Evolutionary conservation across 2,113 vertebrate species (phyloP).

Genomic region (Aphelocoma coerulescens): DNA sequence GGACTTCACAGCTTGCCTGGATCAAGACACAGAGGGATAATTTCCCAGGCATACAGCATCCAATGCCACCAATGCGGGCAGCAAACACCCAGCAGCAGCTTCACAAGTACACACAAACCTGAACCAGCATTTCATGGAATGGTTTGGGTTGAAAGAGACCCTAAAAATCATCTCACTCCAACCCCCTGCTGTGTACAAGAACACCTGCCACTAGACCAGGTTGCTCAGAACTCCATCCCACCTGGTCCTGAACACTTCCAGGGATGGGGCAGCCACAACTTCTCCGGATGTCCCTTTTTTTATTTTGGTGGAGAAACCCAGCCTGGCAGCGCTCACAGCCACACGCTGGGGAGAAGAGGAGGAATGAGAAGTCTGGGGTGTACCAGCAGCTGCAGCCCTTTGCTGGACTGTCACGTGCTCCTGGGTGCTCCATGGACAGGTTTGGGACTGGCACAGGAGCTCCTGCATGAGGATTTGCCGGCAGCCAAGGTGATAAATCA

Average conservation of each 20-base stretch:
- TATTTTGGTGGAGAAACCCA: background rate
- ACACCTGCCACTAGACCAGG: background rate
- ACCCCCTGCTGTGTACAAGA: background rate
- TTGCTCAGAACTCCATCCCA: background rate
- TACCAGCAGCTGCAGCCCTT: background rate
- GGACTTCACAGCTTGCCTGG: background rate
- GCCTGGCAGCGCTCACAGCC: too few species aligned
- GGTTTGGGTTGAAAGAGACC: background rate
- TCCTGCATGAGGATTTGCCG: background rate
- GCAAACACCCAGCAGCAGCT: background rate
- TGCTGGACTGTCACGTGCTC: accelerated
- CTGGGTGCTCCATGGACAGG: background rate
- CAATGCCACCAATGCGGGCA: accelerated
- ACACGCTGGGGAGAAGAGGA: accelerated
- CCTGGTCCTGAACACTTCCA: background rate
- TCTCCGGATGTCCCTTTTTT: background rate
- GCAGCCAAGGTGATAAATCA: background rate
- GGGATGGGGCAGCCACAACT: background rate
- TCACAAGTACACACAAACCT: background rate
- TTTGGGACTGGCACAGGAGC: background rate
- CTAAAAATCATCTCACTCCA: background rate
- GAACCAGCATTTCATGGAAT: background rate
- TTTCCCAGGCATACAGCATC: background rate
- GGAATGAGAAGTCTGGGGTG: background rate
- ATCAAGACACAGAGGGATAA: background rate